Evolutionary conservation across 2,888 invertebrate genomes (phyloP), one percentile per base, ranked within the genome.

Genomic region (Augiades crinisus): DNA sequence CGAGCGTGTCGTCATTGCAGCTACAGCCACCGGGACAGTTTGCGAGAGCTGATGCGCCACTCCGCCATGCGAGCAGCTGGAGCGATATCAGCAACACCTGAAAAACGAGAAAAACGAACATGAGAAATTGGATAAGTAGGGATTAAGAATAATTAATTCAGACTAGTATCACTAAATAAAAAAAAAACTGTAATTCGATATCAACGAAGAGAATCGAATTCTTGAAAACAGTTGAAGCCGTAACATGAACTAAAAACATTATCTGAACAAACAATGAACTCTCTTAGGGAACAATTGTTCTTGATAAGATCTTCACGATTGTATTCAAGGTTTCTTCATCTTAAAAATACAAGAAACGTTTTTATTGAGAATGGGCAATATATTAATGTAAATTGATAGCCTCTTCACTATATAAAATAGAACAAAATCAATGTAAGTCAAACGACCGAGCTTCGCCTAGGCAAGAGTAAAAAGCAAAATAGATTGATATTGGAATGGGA

Each of bases 1-100:
- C 94, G 61, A 96, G 92, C 6, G 95, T 96, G 61, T 96, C 96
- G 73, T 98, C 97, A 84, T 97, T 95, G 89, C 98, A 98, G 76
- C 91, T 92, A 84, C 98, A 98, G 62, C 95, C 95, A 57, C 86
- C 92, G n/a, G 97, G 97, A 73, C 97, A 98, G 84, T 95, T 94
- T 50, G 94, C 94, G 59, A 94, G 84, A 22, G 92, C 92, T 24
- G 90, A 84, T 12, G 91, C 91, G 6, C 91, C 81, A 57, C 81
- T 76, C 36, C 75, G 74, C 72, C 77, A 82, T 47, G 79, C 75
- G 51, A 87, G 69, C 27, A 87, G 69, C 60, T 79, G 75, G 44
- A 90, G 63, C 43, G 79, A 74, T 64, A 86, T 65, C 61, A 87
- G 64, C 68, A 85, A 63, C 65, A 88, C 77, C 88, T 89, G 88